Evolutionary conservation across 2,113 vertebrate genomes (phyloP).

Genomic region (Etheostoma spectabile): DNA sequence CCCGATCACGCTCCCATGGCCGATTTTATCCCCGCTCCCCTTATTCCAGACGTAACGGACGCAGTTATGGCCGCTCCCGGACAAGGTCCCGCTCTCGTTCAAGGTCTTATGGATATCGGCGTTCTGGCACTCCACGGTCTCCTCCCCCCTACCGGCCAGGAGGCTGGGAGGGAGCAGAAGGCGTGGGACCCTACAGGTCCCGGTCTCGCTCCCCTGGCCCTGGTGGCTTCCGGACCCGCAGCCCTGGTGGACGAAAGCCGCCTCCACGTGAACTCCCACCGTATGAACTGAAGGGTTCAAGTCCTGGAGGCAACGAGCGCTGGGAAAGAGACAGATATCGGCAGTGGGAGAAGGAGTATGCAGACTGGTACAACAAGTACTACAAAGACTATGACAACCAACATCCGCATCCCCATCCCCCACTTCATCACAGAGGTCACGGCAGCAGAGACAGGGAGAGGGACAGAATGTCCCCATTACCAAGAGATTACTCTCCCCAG

Average conservation of each 20-base stretch:
- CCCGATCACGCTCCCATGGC: slow-evolving; percentile 91
- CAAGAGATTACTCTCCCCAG: slow-evolving; percentile 91
- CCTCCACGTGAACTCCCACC: slow-evolving; percentile 88
- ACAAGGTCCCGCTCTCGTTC: slow-evolving; percentile 79
- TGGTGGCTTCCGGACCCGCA: slow-evolving; percentile 85
- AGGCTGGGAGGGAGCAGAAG: slow-evolving; percentile 71
- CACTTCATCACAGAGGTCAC: slow-evolving; percentile 68
- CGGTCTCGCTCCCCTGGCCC: slow-evolving; percentile 85
- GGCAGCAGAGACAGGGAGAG: slow-evolving; percentile 76
- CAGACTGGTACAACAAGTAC: slow-evolving; percentile 97
- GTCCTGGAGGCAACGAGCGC: slow-evolving; percentile 83
- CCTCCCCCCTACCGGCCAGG: slow-evolving; percentile 87
- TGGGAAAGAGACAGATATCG: slow-evolving; percentile 93
- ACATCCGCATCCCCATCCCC: slow-evolving; percentile 64
- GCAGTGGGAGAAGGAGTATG: slow-evolving; percentile 95
- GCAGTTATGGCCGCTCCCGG: slow-evolving; percentile 78
- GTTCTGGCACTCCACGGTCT: slow-evolving; percentile 88
- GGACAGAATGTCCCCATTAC: slow-evolving; percentile 82
- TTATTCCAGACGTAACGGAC: slow-evolving; percentile 87
- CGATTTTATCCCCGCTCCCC: slow-evolving; percentile 93
- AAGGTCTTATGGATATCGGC: slow-evolving; percentile 91
- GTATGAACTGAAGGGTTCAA: slow-evolving; percentile 90
- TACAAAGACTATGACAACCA: slow-evolving; percentile 88
- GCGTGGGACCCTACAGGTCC: slow-evolving; percentile 75
- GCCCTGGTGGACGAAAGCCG: slow-evolving; percentile 88